Percentiles rank a stretch among this genome's conserved stretches.
These are phyloP conservation scores for Phylloscopus whistleri DNA, from an alignment of 2,113 vertebrate genomes.

Conservation along the genomic window DNA sequence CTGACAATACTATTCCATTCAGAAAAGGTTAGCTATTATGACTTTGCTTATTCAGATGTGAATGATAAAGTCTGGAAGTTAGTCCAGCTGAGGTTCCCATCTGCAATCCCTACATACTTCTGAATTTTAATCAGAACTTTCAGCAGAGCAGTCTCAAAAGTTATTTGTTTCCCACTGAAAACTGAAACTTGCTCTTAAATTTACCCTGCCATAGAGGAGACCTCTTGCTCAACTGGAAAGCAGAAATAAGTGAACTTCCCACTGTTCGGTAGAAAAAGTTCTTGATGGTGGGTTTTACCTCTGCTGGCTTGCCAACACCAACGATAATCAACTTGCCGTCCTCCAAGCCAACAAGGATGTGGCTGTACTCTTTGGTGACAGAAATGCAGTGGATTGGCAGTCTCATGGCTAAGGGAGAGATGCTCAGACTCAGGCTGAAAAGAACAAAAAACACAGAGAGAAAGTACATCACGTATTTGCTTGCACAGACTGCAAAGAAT, in stretches of 20 bases:
- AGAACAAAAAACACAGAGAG: not conserved
- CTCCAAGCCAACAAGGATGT: constrained; percentile 91
- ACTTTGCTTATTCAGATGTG: constrained; percentile 10
- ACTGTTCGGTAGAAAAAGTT: constrained; percentile 84
- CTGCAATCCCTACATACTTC: not conserved
- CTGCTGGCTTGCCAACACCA: constrained; percentile 92
- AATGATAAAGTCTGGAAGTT: constrained; percentile 40
- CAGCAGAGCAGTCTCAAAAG: constrained; percentile 39
- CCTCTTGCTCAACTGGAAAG: constrained; percentile 79
- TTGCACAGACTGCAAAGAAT: not conserved
- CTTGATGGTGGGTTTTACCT: constrained; percentile 90
- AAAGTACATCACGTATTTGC: not conserved
- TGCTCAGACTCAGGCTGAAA: constrained; percentile 84
- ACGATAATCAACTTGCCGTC: constrained; percentile 97
- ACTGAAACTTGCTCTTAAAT: constrained; percentile 80
- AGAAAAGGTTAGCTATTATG: constrained; percentile 15
- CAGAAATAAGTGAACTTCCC: constrained; percentile 77
- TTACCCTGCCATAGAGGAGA: constrained; percentile 82
- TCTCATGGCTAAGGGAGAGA: constrained; percentile 87
- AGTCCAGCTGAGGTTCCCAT: constrained; percentile 43
- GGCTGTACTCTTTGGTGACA: constrained; percentile 93
- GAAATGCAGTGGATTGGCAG: constrained; percentile 89
- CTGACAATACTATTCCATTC: not conserved
- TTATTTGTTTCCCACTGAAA: constrained; percentile 70
- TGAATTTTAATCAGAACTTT: constrained; percentile 22